A percentile compares a stretch with the other conserved stretches of the same genome.
phyloP scores from a whole-genome alignment of 2,888 invertebrate genomes.

The Plutella xylostella region DNA sequence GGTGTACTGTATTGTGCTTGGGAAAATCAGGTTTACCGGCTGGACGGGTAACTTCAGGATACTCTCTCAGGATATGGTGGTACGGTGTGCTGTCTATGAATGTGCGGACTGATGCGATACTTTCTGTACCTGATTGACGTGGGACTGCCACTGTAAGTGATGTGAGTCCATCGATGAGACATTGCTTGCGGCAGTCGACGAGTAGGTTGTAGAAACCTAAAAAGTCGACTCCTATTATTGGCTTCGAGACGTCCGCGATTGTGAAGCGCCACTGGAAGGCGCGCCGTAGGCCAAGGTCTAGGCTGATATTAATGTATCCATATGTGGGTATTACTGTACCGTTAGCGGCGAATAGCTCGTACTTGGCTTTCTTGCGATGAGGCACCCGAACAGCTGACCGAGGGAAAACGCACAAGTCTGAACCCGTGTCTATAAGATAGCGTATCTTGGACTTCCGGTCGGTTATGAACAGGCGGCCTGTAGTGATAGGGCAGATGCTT shows the following conservation, averaged over 20 bases:
- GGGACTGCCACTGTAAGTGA: background rate
- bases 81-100: background rate
- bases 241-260: slow-evolving; percentile 12
- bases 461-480: background rate
- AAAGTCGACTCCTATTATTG: slow-evolving; percentile 16
- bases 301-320: background rate
- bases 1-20: background rate
- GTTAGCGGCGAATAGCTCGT: background rate
- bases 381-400: background rate
- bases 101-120: background rate
- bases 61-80: background rate
- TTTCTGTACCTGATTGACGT: background rate
- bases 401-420: background rate
- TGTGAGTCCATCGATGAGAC: background rate
- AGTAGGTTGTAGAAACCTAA: slow-evolving; percentile 5
- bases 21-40: background rate
- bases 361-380: background rate
- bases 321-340: background rate
- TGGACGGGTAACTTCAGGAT: background rate
- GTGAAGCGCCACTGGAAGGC: slow-evolving; percentile 12
- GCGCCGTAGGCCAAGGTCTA: slow-evolving; percentile 8
- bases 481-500: background rate
- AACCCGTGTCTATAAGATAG: background rate
- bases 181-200: background rate
- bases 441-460: background rate